These are phyloP conservation scores for Malurus elegans DNA, from an alignment of 2,113 vertebrate genomes.

Conservation along the genomic window DNA sequence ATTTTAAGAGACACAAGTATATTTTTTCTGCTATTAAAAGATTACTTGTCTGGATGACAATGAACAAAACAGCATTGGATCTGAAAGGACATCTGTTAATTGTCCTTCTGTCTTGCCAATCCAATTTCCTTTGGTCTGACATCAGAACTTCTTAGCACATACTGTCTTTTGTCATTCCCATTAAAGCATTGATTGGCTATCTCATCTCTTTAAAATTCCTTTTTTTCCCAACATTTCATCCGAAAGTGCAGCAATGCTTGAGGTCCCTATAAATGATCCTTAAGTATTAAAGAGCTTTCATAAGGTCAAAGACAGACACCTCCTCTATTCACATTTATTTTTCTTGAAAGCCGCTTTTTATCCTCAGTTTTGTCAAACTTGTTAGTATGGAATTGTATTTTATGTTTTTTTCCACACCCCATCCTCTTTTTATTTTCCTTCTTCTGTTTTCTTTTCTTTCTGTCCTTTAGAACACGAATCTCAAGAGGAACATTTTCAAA, in stretches of 20 bases:
- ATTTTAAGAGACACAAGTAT: neutral
- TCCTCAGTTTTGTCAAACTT: neutral
- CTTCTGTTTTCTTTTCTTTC: neutral
- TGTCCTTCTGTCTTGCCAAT: neutral
- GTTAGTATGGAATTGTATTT: neutral
- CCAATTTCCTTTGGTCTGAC: neutral
- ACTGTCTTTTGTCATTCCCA: neutral
- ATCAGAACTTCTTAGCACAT: neutral
- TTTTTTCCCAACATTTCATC: neutral
- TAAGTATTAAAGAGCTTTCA: neutral
- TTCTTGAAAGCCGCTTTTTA: neutral
- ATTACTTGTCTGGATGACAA: neutral
- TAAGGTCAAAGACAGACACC: neutral
- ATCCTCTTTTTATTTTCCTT: neutral
- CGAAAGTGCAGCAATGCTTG: neutral
- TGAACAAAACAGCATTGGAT: neutral
- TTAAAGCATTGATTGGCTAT: neutral
- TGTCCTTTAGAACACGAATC: neutral
- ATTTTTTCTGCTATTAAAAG: neutral
- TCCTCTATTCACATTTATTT: neutral
- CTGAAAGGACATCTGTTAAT: neutral
- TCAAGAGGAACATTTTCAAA: neutral
- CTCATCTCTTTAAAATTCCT: neutral
- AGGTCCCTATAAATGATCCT: neutral
- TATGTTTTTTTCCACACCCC: neutral